phyloP scores from a whole-genome alignment of 2,797 vertebrate genomes.

The Emydoidea blandingii region DNA sequence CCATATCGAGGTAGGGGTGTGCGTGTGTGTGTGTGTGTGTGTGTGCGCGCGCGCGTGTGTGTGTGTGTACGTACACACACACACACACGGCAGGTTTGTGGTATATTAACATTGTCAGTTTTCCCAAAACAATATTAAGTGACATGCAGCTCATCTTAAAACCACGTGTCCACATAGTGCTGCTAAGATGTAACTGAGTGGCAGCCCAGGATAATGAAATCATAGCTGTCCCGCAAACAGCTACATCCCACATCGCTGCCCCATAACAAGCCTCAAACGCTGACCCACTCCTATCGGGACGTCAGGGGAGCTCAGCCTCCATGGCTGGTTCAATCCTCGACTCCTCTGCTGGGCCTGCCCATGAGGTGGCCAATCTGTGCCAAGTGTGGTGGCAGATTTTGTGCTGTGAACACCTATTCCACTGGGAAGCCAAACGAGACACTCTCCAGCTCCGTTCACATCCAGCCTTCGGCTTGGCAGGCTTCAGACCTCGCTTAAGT shows the following conservation, averaged over 20 bases:
- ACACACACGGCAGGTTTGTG: neutral
- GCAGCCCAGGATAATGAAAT: slow-evolving; percentile 1
- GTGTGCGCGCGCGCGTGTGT: too few species aligned
- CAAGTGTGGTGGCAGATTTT: neutral
- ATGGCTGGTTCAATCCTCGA: neutral
- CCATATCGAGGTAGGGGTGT: too few species aligned
- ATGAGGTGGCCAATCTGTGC: neutral
- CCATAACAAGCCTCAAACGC: neutral
- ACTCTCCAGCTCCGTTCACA: neutral
- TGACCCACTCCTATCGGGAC: neutral
- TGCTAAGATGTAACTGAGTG: slow-evolving; percentile 4
- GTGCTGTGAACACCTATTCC: neutral
- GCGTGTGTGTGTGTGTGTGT: too few species aligned
- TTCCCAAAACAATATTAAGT: too few species aligned
- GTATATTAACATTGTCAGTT: neutral
- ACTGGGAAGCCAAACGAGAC: neutral
- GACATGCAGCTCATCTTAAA: neutral
- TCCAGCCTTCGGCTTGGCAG: neutral
- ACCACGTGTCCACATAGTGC: neutral
- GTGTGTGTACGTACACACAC: too few species aligned
- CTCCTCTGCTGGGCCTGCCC: neutral
- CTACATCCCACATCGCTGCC: neutral
- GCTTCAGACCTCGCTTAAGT: neutral
- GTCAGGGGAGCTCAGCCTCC: neutral
- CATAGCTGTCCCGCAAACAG: neutral